Evolutionary conservation across 1,140 invertebrate genomes (phyloP).

Genomic region (Sinella curviseta): DNA sequence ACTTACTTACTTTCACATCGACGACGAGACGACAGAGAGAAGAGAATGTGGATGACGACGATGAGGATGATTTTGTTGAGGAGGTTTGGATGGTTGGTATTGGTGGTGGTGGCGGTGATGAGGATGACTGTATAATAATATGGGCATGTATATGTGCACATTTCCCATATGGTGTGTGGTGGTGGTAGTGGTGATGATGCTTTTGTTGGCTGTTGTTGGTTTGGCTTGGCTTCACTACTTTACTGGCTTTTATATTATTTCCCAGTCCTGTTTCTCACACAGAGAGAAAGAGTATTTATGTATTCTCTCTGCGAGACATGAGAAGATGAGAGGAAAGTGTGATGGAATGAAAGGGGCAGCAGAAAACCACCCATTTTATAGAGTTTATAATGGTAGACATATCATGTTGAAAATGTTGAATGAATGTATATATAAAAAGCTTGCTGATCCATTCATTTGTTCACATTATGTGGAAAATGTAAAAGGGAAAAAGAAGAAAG

Average conservation of each 20-base stretch:
- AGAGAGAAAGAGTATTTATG: neutral
- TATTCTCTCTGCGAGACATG: constrained; percentile 1
- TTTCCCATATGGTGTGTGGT: neutral
- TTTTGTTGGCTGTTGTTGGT: constrained; percentile 20
- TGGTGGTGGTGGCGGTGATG: too few species aligned
- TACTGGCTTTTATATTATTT: constrained; percentile 19
- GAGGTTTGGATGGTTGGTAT: neutral
- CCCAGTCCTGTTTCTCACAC: neutral
- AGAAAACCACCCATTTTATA: neutral
- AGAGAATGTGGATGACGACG: neutral
- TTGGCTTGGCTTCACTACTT: constrained; percentile 15
- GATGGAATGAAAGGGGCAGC: constrained; percentile 24
- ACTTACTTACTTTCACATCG: neutral
- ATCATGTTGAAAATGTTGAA: neutral
- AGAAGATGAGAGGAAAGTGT: neutral
- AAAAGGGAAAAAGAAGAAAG: too few species aligned
- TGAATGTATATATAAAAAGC: neutral
- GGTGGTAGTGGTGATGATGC: constrained; percentile 3
- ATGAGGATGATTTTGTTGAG: neutral
- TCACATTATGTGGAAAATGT: constrained; percentile 5
- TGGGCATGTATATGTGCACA: neutral
- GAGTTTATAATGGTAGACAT: too few species aligned
- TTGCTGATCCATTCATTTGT: neutral
- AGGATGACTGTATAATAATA: neutral
- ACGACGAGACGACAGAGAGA: neutral